Evolutionary conservation across 1,140 invertebrate species (phyloP).

Genomic region (Apis dorsata): DNA sequence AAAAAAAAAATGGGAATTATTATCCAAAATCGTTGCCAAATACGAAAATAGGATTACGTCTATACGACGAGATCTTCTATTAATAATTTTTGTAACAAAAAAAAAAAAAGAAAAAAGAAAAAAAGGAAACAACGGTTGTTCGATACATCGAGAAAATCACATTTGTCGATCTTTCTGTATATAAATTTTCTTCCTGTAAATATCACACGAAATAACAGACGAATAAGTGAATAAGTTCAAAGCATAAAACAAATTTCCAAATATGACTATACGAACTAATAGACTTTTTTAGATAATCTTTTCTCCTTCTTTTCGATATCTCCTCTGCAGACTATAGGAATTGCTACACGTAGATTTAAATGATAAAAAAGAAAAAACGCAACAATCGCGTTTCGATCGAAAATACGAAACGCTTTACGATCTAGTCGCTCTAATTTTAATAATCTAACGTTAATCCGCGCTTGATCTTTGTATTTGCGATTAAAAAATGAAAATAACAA

Average conservation of each 20-base stretch:
- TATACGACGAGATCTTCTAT: not conserved
- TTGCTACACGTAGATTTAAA: conserved; percentile 56
- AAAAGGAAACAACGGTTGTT: not conserved
- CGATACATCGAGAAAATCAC: not conserved
- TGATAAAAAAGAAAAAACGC: not conserved
- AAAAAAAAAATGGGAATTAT: too few relatives aligned
- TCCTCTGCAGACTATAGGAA: conserved; percentile 69
- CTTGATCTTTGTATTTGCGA: conserved; percentile 2
- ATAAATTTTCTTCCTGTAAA: conserved; percentile 32
- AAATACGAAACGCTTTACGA: conserved; percentile 8
- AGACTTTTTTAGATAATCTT: conserved; percentile 8
- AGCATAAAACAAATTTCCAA: not conserved
- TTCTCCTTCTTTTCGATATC: conserved; percentile 41
- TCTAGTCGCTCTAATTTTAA: conserved; percentile 38
- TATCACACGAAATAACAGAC: not conserved
- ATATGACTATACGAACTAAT: conserved; percentile 3
- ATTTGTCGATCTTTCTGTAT: conserved; percentile 26
- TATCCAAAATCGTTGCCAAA: conserved; percentile 39
- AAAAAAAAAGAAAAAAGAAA: not conserved
- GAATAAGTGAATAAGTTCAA: too few relatives aligned
- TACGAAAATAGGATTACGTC: conserved; percentile 1
- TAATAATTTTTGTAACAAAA: conserved; percentile 36
- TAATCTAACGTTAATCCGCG: conserved; percentile 16
- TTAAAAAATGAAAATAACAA: not conserved
- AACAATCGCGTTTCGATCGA: not conserved